phyloP scores from a whole-genome alignment of 2,888 invertebrate species.

The Drosophila limbata region DNA sequence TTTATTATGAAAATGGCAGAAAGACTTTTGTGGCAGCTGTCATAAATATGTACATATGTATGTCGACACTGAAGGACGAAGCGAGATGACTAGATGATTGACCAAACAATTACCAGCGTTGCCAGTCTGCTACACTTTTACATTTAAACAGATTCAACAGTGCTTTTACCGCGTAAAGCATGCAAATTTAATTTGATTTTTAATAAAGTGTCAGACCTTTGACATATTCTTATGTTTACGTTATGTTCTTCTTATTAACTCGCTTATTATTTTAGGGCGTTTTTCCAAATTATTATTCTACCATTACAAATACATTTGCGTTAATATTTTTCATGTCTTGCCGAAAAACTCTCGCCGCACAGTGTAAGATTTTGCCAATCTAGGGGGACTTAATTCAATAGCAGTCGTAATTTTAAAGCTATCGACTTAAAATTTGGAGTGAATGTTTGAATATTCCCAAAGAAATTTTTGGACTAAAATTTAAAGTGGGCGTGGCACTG shows the following conservation, averaged over 20 bases:
- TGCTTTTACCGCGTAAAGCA: neutral
- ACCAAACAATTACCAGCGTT: neutral
- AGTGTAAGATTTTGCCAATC: no score
- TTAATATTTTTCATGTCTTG: neutral
- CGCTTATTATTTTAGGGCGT: constrained; percentile 8
- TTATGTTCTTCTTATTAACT: neutral
- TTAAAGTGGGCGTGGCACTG: no score
- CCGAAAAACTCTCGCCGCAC: neutral
- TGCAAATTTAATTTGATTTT: neutral
- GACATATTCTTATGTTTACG: neutral
- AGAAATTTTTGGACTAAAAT: no score
- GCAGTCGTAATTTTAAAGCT: no score
- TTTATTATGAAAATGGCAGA: constrained; percentile 8
- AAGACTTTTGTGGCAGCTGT: neutral
- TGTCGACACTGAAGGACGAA: neutral
- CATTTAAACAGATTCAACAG: neutral
- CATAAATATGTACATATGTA: neutral
- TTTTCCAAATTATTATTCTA: constrained; percentile 24
- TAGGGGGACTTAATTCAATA: no score
- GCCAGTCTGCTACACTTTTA: neutral
- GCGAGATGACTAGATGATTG: neutral
- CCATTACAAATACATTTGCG: constrained; percentile 34
- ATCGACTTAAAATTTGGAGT: no score
- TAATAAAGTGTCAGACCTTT: neutral
- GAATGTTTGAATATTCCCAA: no score